These are phyloP conservation scores for Indicator indicator DNA, from an alignment of 2,113 vertebrate species.

Conservation along the genomic window DNA sequence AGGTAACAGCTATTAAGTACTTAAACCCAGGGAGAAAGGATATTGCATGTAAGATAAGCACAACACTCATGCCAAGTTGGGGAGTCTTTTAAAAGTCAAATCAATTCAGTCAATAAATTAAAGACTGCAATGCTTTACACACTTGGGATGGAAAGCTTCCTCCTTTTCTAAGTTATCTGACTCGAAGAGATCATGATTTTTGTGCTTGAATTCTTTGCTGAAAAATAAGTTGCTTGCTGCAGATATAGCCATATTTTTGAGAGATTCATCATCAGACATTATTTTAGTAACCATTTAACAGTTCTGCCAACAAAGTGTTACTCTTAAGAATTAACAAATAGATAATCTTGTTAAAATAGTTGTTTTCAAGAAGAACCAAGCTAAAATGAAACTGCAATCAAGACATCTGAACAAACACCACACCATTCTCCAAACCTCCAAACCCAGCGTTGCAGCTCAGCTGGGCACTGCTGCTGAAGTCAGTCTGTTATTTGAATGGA, in stretches of 20 bases:
- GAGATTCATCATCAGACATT: background rate
- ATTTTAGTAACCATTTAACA: background rate
- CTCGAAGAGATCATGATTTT: conserved; percentile 41
- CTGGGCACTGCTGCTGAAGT: background rate
- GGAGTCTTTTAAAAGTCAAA: conserved; percentile 54
- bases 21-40: conserved; percentile 7
- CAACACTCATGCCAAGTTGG: background rate
- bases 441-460: background rate
- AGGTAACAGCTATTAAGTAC: conserved; percentile 34
- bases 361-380: background rate
- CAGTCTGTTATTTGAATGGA: background rate
- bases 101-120: conserved; percentile 72
- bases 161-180: conserved; percentile 40
- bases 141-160: conserved; percentile 23
- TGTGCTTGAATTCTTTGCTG: background rate
- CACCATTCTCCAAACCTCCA: background rate
- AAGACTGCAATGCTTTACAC: conserved; percentile 37
- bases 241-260: background rate
- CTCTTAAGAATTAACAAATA: background rate
- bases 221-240: background rate
- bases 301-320: conserved; percentile 24
- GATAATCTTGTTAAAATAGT: background rate
- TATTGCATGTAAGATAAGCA: conserved; percentile 31
- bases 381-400: background rate
- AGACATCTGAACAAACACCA: background rate